Evolutionary conservation across 2,113 vertebrate genomes (phyloP).

Genomic region (Pseudorasbora parva): DNA sequence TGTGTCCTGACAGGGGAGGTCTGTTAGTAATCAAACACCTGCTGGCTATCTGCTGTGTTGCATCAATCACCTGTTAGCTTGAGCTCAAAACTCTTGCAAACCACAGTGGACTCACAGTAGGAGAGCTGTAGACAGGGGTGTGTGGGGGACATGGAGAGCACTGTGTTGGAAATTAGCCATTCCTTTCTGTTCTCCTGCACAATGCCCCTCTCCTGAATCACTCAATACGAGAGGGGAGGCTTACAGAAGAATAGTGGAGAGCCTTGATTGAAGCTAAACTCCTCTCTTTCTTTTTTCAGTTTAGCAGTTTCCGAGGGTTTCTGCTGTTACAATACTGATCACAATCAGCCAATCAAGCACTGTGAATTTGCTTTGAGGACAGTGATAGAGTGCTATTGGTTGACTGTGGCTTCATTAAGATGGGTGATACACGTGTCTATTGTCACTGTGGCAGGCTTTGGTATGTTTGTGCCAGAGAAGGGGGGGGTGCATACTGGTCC

Average conservation of each 20-base stretch:
- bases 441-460: conserved; percentile 41
- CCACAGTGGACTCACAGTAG: conserved; percentile 11
- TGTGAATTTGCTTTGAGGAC: conserved; percentile 27
- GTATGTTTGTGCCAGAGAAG: neutral
- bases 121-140: neutral
- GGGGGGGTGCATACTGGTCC: neutral
- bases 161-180: conserved; percentile 12
- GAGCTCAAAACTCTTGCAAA: conserved; percentile 22
- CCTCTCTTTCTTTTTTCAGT: neutral
- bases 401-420: conserved; percentile 43
- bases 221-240: conserved; percentile 19
- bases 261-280: conserved; percentile 2
- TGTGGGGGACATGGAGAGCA: neutral
- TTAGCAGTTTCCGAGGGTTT: conserved; percentile 10
- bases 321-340: neutral
- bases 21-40: conserved; percentile 34
- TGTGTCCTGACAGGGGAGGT: conserved; percentile 24
- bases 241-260: conserved; percentile 19
- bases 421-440: conserved; percentile 27
- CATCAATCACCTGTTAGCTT: conserved; percentile 33
- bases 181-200: neutral
- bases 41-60: conserved; percentile 23
- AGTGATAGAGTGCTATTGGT: conserved; percentile 16
- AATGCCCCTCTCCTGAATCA: conserved; percentile 17
- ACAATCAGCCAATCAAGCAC: conserved; percentile 38